Evolutionary conservation across 2,113 vertebrate genomes (phyloP).

Genomic region (Fulmarus glacialis): DNA sequence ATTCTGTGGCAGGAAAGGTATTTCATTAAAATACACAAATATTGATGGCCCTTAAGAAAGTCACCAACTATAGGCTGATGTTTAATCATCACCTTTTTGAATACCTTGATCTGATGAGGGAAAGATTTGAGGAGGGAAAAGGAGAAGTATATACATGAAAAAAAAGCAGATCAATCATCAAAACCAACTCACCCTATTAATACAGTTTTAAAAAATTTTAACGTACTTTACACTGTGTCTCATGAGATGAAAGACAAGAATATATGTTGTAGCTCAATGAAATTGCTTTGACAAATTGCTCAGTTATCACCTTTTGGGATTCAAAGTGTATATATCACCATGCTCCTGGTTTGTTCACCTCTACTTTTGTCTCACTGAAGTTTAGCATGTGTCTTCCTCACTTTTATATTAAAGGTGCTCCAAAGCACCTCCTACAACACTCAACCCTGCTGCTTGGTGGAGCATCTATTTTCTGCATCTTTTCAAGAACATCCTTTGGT

Average conservation of each 20-base stretch:
- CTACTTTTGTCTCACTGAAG: background rate
- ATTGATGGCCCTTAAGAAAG: background rate
- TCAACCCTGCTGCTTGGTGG: slow-evolving; percentile 84
- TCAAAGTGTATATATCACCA: background rate
- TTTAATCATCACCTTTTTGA: background rate
- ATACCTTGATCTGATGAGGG: background rate
- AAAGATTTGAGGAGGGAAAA: background rate
- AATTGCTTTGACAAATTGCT: background rate
- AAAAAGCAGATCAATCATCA: background rate
- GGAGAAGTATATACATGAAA: background rate
- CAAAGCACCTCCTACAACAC: slow-evolving; percentile 92
- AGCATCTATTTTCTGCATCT: slow-evolving; percentile 83
- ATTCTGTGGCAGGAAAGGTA: background rate
- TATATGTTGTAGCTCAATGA: background rate
- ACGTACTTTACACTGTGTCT: background rate
- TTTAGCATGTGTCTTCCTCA: background rate
- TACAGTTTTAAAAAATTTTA: background rate
- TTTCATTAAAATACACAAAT: slow-evolving; percentile 19
- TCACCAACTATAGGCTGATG: background rate
- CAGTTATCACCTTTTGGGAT: background rate
- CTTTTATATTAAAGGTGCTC: slow-evolving; percentile 87
- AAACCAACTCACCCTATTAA: background rate
- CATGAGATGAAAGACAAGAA: background rate
- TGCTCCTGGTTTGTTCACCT: background rate
- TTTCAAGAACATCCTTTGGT: slow-evolving; percentile 82